A percentile compares a stretch with the other conserved stretches of the same genome.
Evolutionary conservation across 2,113 vertebrate genomes (phyloP).

Genomic region (Cinclus cinclus): DNA sequence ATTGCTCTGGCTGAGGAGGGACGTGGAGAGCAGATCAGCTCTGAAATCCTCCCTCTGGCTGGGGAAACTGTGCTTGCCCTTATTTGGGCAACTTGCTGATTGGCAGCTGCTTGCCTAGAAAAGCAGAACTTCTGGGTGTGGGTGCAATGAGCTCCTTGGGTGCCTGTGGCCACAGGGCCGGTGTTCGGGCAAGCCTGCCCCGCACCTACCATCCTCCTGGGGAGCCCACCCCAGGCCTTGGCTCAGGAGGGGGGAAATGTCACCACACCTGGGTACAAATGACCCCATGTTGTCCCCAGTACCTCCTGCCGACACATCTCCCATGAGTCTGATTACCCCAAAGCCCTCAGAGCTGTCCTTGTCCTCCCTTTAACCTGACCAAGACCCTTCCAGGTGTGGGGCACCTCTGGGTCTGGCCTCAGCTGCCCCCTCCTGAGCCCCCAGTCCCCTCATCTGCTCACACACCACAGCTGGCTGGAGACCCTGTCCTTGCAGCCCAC

Average conservation of each 20-base stretch:
- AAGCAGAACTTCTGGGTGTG: not conserved
- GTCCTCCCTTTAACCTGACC: too few species aligned
- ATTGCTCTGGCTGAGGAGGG: not conserved
- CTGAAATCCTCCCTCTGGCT: fast-evolving
- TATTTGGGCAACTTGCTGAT: too few species aligned
- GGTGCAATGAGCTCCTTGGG: not conserved
- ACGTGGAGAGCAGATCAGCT: fast-evolving
- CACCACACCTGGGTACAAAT: not conserved
- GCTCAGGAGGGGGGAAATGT: not conserved
- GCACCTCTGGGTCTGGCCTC: too few species aligned
- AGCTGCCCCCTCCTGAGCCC: too few species aligned
- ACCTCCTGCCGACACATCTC: not conserved
- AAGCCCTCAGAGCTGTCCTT: too few species aligned
- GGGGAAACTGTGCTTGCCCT: not conserved
- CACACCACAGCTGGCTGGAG: too few species aligned
- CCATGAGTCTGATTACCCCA: not conserved
- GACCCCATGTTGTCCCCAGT: not conserved
- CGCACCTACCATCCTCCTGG: fast-evolving
- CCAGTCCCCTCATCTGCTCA: too few species aligned
- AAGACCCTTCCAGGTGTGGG: too few species aligned
- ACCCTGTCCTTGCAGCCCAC: too few species aligned
- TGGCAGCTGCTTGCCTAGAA: fast-evolving
- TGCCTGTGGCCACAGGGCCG: not conserved
- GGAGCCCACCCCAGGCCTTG: fast-evolving
- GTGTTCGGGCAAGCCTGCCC: too few species aligned